Base-by-base conservation (phyloP, 2,797 vertebrate genomes). In the Manis crassicaudata region DNA sequence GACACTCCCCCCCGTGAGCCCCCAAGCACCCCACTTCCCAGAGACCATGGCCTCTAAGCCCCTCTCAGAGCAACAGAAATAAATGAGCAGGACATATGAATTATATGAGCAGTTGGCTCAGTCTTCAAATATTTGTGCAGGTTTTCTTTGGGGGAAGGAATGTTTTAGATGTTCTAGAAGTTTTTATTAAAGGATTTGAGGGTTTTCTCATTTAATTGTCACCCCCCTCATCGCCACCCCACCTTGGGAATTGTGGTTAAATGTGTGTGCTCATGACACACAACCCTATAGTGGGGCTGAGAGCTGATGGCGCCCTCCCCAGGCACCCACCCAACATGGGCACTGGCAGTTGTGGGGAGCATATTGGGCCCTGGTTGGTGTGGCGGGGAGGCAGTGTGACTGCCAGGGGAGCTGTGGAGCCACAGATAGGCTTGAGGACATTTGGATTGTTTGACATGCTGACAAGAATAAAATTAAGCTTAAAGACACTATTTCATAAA, bases 311-410 rank as follows among this genome's bases (percentile, higher is more conserved):
- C 32, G 11, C 12, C 23, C 20, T 21, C 17, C 10, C 52, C 25
- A 20, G 46, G 16, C 37, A 13, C 10, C 29, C 72, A 1, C 35
- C 54, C 10, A 40, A 25, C 29, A 21, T n/a, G 32, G 7, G 17
- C 35, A 9, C n/a, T 40, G 37, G 56, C 6, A 7, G 63, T 37
- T 6, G 1, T 12, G 7, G 16, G 35, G 27, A 56, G 2, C 6
- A 0, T 3, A 12, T 14, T 18, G 6, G 54, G 12, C 46, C 10
- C 46, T 46, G 3, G 5, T n/a, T 0, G 0, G 32, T 56, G 18
- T 5, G 1, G 14, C 3, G 2, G 2, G 86, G 14, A 1, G 20
- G 52, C 46, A 35, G 17, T 2, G 4, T 17, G 18, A 32, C 10
- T 2, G 6, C 21, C 37, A 18, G 65, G 17, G 43, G 40, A 80